Percentiles rank a stretch among this genome's conserved stretches.
Conservation (phyloP, 2,888 invertebrate genomes). For the Deilephila elpenor region DNA sequence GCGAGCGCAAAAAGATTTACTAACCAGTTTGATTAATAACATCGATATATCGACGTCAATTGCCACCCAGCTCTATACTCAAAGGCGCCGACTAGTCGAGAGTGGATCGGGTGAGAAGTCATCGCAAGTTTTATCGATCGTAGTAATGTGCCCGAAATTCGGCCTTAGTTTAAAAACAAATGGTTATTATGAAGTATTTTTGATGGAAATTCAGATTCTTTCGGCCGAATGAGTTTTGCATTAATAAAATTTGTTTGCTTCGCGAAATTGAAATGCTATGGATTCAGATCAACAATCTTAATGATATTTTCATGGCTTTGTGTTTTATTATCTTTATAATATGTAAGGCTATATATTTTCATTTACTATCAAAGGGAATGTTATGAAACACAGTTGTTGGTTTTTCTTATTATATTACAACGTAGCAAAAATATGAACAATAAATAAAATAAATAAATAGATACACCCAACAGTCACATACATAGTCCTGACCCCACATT, state of each 20-base stretch:
- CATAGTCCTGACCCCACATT: no score
- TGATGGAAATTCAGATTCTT: not conserved
- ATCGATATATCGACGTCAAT: constrained; percentile 28
- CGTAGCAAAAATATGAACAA: no score
- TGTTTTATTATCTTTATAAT: not conserved
- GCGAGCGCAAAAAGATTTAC: not conserved
- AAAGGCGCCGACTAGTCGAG: constrained; percentile 45
- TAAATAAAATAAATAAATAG: no score
- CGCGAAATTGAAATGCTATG: not conserved
- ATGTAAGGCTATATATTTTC: no score
- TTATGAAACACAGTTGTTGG: no score
- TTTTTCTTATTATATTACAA: no score
- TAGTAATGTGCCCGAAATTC: constrained; percentile 15
- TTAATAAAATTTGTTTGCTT: not conserved
- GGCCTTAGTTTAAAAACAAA: constrained; percentile 17
- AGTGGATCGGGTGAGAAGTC: constrained; percentile 35
- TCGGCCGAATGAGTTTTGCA: not conserved
- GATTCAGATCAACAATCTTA: not conserved
- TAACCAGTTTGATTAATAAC: not conserved
- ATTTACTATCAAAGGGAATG: no score
- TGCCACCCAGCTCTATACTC: constrained; percentile 26
- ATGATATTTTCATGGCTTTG: not conserved
- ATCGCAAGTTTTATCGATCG: constrained; percentile 45
- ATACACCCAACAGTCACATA: no score
- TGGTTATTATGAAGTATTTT: constrained; percentile 13